Percentiles rank a stretch among this genome's conserved stretches.
Evolutionary conservation across 2,797 vertebrate genomes (phyloP).

Genomic region (Dipus sagitta): DNA sequence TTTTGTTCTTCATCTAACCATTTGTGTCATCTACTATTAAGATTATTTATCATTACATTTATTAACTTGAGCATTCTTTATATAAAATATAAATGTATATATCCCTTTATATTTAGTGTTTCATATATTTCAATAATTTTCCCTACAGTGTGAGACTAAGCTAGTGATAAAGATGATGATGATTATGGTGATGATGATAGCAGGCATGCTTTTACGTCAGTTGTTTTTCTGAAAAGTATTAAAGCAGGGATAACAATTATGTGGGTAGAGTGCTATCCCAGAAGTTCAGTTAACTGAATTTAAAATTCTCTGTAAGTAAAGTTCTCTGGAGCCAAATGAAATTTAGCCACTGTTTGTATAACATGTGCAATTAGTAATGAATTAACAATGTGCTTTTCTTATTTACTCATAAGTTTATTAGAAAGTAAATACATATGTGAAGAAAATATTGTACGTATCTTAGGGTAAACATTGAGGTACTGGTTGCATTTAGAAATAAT

Average conservation of each 20-base stretch:
- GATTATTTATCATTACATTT: neutral
- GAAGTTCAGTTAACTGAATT: neutral
- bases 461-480: neutral
- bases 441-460: neutral
- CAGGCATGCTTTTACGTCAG: neutral
- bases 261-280: neutral
- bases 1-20: neutral
- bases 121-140: neutral
- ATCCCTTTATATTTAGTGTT: neutral
- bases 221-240: neutral
- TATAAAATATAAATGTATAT: neutral
- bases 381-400: neutral
- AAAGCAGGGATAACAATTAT: neutral
- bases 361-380: neutral
- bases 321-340: neutral
- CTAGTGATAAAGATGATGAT: neutral
- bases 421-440: neutral
- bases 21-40: neutral
- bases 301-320: neutral
- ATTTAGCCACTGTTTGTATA: neutral
- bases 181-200: neutral
- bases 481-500: neutral
- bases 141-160: neutral
- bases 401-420: neutral
- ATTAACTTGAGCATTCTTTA: neutral